These are phyloP conservation scores for Netelia fuscicornis DNA, from an alignment of 2,888 invertebrate species.

Conservation along the genomic window DNA sequence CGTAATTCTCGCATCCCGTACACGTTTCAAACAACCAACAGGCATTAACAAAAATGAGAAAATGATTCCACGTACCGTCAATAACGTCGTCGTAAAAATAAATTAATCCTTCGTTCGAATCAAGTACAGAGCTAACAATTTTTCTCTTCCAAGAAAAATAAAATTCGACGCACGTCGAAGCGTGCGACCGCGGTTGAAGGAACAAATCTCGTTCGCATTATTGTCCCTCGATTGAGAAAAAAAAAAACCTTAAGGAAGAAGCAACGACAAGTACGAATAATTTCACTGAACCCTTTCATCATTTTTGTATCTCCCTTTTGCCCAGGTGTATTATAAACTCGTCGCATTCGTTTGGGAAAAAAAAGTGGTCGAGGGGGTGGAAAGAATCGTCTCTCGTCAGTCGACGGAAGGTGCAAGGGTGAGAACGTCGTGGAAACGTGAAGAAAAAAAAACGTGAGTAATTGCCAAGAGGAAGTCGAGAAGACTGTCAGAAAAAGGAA, in stretches of 20 bases:
- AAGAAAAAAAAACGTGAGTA: conserved; percentile 37
- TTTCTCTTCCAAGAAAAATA: too few species aligned
- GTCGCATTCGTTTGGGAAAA: background rate
- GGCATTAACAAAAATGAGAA: too few species aligned
- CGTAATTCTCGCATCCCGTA: conserved; percentile 56
- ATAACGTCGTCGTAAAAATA: too few species aligned
- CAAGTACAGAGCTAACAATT: too few species aligned
- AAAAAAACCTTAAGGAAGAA: background rate
- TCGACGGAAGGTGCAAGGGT: background rate
- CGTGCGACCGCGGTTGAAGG: too few species aligned
- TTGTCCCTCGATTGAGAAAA: background rate
- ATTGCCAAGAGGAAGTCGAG: conserved; percentile 20
- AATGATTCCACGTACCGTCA: too few species aligned
- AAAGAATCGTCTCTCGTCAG: background rate
- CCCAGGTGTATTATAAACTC: background rate
- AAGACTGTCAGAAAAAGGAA: conserved; percentile 28
- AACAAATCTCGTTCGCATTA: too few species aligned
- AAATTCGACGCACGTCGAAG: too few species aligned
- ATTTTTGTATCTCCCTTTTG: background rate
- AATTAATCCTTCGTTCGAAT: too few species aligned
- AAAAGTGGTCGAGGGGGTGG: background rate
- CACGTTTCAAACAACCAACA: background rate
- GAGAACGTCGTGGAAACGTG: background rate
- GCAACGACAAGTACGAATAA: background rate
- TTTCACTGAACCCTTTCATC: background rate